Percentiles rank a stretch among this genome's conserved stretches.
phyloP scores from a whole-genome alignment of 2,888 invertebrate species.

The Homarus gammarus region DNA sequence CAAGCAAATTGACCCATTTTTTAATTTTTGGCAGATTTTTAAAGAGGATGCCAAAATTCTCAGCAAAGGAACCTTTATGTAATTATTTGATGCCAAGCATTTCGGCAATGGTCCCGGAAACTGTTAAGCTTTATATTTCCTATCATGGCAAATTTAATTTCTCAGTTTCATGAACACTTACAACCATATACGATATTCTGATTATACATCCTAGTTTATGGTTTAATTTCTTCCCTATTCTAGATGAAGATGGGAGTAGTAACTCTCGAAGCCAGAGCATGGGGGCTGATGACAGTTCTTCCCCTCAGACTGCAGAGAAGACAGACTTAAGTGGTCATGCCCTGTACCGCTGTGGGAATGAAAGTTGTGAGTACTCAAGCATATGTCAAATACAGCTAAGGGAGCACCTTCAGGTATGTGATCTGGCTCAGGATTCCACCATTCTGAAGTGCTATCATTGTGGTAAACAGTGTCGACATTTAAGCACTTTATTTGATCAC shows the following conservation, averaged over 20 bases:
- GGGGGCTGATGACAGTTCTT: constrained; percentile 34
- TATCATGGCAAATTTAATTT: no score
- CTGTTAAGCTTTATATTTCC: no score
- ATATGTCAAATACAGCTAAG: constrained; percentile 79
- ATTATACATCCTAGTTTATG: no score
- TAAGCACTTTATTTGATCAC: constrained; percentile 82
- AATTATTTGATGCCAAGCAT: no score
- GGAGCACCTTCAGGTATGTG: constrained; percentile 79
- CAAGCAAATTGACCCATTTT: no score
- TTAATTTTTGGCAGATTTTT: no score
- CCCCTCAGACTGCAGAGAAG: constrained; percentile 51
- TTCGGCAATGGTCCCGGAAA: no score
- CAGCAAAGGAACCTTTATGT: no score
- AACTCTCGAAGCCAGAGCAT: constrained; percentile 1
- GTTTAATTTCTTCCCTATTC: background rate
- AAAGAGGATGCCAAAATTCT: no score
- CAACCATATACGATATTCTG: no score
- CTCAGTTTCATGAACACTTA: no score
- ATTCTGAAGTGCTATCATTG: constrained; percentile 82
- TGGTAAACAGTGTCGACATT: constrained; percentile 80
- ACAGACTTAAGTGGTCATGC: constrained; percentile 77
- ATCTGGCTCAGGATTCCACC: constrained; percentile 77
- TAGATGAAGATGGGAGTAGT: constrained; percentile 21
- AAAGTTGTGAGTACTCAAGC: constrained; percentile 80
- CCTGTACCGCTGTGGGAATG: constrained; percentile 82